These are phyloP conservation scores for Echeneis naucrates DNA, from an alignment of 2,797 vertebrate genomes.

Conservation along the genomic window DNA sequence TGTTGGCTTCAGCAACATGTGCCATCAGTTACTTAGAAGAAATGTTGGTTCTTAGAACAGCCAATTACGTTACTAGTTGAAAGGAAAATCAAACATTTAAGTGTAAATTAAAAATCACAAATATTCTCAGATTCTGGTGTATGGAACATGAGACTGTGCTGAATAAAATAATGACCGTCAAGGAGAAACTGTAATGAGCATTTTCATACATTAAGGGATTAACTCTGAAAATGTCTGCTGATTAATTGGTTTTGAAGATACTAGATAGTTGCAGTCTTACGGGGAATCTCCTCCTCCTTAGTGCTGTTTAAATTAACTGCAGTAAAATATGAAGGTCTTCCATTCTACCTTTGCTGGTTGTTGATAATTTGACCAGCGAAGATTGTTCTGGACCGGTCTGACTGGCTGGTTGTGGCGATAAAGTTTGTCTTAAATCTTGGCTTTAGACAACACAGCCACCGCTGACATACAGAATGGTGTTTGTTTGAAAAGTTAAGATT, in stretches of 20 bases:
- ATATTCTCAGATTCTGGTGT: background rate
- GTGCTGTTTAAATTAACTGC: background rate
- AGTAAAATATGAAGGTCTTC: too few relatives aligned
- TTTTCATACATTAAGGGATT: background rate
- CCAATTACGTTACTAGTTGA: background rate
- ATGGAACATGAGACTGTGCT: background rate
- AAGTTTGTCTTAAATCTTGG: background rate
- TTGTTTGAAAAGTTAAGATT: background rate
- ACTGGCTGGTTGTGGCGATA: background rate
- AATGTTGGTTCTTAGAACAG: background rate
- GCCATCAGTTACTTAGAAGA: background rate
- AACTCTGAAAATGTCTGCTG: background rate
- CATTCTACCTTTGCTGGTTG: too few relatives aligned
- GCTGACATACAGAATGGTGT: too few relatives aligned
- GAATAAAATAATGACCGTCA: background rate
- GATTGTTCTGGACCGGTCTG: too few relatives aligned
- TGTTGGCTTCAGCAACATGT: conserved; percentile 1
- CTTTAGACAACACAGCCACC: background rate
- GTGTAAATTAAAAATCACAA: background rate
- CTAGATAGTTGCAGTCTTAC: background rate
- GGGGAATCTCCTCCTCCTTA: too few relatives aligned
- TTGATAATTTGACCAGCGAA: too few relatives aligned
- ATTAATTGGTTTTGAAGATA: background rate
- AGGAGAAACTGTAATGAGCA: background rate
- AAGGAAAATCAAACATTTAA: background rate